A percentile compares a stretch with the other conserved stretches of the same genome.
phyloP scores from a whole-genome alignment of 2,113 vertebrate genomes.

The Opisthocomus hoazin region DNA sequence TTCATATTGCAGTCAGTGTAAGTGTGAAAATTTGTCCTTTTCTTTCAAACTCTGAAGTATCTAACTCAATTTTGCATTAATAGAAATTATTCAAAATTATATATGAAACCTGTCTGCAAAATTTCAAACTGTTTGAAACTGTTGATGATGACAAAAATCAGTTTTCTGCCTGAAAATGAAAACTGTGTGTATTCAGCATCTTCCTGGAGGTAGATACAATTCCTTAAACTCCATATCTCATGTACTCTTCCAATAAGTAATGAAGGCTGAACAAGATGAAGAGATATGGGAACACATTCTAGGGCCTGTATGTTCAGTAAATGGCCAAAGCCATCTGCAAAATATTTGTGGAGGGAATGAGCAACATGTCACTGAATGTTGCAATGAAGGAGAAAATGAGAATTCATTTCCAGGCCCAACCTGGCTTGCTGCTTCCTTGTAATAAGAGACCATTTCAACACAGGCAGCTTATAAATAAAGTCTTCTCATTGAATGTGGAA shows the following conservation, averaged over 20 bases:
- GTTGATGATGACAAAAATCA: not conserved
- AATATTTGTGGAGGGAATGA: constrained; percentile 34
- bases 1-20: not conserved
- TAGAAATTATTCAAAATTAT: not conserved
- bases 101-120: not conserved
- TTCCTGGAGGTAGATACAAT: not conserved
- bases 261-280: not conserved
- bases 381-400: constrained; percentile 39
- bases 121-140: not conserved
- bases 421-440: constrained; percentile 55
- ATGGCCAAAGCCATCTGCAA: not conserved
- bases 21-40: not conserved
- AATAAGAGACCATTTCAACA: constrained; percentile 60
- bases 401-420: constrained; percentile 51
- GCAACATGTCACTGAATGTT: constrained; percentile 20
- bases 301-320: not conserved
- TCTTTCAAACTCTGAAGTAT: not conserved
- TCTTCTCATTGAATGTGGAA: constrained; percentile 62
- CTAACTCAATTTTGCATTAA: not conserved
- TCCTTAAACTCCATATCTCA: not conserved
- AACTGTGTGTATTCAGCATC: not conserved
- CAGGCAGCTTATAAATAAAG: constrained; percentile 66
- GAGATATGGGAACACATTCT: not conserved
- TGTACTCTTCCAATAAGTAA: not conserved
- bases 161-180: not conserved